These are phyloP conservation scores for Ancistrus triradiatus DNA, from an alignment of 2,113 vertebrate genomes.

Conservation along the genomic window DNA sequence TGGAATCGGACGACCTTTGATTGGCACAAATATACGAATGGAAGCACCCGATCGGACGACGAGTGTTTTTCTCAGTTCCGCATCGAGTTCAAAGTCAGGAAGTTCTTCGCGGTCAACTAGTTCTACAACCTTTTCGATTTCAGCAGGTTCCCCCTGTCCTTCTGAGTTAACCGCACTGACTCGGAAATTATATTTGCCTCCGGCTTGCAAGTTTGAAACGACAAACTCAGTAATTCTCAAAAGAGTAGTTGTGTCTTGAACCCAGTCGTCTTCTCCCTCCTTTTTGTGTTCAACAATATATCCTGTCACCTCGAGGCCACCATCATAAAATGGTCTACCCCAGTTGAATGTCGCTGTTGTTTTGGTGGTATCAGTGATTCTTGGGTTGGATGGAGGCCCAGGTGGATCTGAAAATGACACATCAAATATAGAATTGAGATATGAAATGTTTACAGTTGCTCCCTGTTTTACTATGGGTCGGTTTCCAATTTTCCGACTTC, in stretches of 20 bases:
- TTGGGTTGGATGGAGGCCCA: conserved; percentile 92
- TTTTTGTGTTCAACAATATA: conserved; percentile 94
- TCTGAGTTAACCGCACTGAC: conserved; percentile 89
- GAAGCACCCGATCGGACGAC: conserved; percentile 88
- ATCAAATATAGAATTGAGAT: not conserved
- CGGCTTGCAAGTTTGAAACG: conserved; percentile 84
- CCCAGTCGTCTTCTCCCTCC: conserved; percentile 89
- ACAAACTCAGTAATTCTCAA: conserved; percentile 87
- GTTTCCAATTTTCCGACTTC: too few relatives aligned
- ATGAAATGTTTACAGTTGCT: too few relatives aligned
- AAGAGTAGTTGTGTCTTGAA: conserved; percentile 82
- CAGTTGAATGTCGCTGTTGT: conserved; percentile 88
- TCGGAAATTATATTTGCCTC: conserved; percentile 91
- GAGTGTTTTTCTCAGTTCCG: conserved; percentile 91
- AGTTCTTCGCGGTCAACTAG: conserved; percentile 81
- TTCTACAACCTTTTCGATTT: conserved; percentile 83
- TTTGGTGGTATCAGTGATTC: conserved; percentile 90
- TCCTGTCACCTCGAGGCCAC: conserved; percentile 90
- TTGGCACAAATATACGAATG: conserved; percentile 92
- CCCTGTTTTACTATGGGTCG: too few relatives aligned
- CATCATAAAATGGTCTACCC: conserved; percentile 92
- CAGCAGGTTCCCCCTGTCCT: conserved; percentile 85
- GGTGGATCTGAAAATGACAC: conserved; percentile 80
- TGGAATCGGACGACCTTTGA: conserved; percentile 89
- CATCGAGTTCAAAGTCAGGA: conserved; percentile 96